Evolutionary conservation across 2,888 invertebrate species (phyloP).

Genomic region (Euzophera pinguis): DNA sequence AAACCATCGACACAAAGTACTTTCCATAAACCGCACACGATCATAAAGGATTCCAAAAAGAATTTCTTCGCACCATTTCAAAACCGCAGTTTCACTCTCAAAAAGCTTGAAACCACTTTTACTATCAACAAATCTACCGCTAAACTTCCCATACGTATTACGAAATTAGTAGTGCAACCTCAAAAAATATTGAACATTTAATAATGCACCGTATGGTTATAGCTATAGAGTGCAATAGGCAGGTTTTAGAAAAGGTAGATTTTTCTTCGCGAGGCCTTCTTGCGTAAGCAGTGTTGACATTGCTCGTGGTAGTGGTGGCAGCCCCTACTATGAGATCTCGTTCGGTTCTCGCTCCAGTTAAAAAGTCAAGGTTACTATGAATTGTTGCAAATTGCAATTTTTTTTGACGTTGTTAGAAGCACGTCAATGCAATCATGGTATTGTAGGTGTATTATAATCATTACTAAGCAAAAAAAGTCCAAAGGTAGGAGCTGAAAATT

Average conservation of each 20-base stretch:
- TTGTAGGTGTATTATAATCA: neutral
- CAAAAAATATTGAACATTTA: slow-evolving; percentile 18
- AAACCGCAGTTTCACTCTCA: slow-evolving; percentile 12
- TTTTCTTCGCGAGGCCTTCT: slow-evolving; percentile 65
- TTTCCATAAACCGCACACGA: neutral
- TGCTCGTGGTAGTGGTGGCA: slow-evolving; percentile 44
- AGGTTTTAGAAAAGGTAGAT: slow-evolving; percentile 51
- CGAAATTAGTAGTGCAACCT: slow-evolving; percentile 24
- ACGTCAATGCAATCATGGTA: neutral
- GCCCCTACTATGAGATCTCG: slow-evolving; percentile 25
- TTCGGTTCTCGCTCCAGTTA: slow-evolving; percentile 14
- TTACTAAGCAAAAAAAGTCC: no score
- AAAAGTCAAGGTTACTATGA: slow-evolving; percentile 7
- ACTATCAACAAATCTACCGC: slow-evolving; percentile 9
- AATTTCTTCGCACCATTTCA: slow-evolving; percentile 2
- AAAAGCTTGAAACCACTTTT: slow-evolving; percentile 12
- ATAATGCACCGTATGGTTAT: slow-evolving; percentile 11
- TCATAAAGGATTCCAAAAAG: neutral
- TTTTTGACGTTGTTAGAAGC: neutral
- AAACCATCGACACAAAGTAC: no score
- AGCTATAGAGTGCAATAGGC: slow-evolving; percentile 6
- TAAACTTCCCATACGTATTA: slow-evolving; percentile 21
- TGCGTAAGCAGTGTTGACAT: slow-evolving; percentile 75
- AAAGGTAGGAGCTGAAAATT: no score
- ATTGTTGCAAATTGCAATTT: slow-evolving; percentile 4